Percentiles rank a stretch among this genome's conserved stretches.
These are phyloP conservation scores for Acrocephalus kingi DNA, from an alignment of 2,113 vertebrate genomes.

Conservation along the genomic window DNA sequence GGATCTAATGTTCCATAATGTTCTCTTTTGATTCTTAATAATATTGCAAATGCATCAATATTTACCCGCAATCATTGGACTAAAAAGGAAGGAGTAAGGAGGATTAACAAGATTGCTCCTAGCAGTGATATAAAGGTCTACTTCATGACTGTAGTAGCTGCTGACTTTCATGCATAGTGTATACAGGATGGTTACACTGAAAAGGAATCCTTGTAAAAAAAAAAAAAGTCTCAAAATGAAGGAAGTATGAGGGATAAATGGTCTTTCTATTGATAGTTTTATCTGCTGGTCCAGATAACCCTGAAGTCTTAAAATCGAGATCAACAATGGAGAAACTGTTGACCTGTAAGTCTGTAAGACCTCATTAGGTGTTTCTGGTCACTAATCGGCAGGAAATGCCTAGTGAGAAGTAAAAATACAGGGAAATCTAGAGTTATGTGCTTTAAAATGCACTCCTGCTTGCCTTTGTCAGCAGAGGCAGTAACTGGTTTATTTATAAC, in stretches of 20 bases:
- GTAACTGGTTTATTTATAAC: not conserved
- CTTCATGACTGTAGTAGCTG: not conserved
- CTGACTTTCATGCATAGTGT: not conserved
- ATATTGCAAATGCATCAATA: not conserved
- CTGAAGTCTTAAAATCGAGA: not conserved
- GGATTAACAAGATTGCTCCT: not conserved
- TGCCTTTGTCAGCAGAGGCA: not conserved
- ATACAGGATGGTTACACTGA: not conserved
- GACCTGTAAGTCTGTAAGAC: not conserved
- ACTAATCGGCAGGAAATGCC: not conserved
- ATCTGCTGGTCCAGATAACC: not conserved
- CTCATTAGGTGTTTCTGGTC: not conserved
- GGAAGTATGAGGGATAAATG: not conserved
- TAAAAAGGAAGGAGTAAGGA: not conserved
- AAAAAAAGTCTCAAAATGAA: not conserved
- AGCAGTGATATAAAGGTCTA: not conserved
- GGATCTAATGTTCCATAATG: not conserved
- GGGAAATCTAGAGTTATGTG: not conserved
- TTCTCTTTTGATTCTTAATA: not conserved
- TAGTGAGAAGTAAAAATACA: not conserved
- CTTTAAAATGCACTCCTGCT: not conserved
- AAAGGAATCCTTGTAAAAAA: not conserved
- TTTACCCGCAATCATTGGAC: not conserved
- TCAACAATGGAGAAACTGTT: not conserved
- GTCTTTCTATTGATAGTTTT: not conserved